phyloP scores from a whole-genome alignment of 1,140 invertebrate genomes.

The Brachionus manjavacas region DNA sequence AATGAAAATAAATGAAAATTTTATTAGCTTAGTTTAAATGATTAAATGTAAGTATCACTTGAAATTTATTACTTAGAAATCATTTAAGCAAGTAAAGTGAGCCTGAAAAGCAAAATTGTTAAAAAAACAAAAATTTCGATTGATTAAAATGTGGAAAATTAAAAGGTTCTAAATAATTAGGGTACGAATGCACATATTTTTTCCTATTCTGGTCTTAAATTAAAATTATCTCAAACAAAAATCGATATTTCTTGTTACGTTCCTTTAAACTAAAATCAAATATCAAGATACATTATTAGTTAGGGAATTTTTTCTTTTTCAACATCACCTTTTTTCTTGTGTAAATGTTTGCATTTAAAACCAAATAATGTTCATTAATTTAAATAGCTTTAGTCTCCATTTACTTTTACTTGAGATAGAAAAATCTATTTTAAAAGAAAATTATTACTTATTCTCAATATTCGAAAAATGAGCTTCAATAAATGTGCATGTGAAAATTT shows the following conservation, averaged over 20 bases:
- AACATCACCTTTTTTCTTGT: background rate
- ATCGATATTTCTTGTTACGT: slow-evolving; percentile 1
- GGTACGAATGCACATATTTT: background rate
- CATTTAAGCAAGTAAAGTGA: background rate
- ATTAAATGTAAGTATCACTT: background rate
- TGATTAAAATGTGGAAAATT: background rate
- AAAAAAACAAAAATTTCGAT: background rate
- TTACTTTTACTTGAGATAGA: background rate
- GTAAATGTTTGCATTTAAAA: background rate
- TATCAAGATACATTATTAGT: slow-evolving; percentile 10
- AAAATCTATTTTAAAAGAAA: background rate
- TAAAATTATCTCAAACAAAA: slow-evolving; percentile 14
- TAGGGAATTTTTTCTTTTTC: background rate
- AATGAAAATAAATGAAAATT: background rate
- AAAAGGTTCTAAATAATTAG: background rate
- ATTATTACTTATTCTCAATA: background rate
- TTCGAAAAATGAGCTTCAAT: background rate
- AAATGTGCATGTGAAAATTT: background rate
- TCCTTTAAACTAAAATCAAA: background rate
- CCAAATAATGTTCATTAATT: background rate
- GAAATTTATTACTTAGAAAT: background rate
- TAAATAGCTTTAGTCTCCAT: background rate
- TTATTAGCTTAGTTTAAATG: background rate
- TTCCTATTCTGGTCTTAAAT: background rate
- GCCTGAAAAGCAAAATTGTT: background rate